phyloP scores from a whole-genome alignment of 1,140 invertebrate species.

The Drosophila carrolli region DNA sequence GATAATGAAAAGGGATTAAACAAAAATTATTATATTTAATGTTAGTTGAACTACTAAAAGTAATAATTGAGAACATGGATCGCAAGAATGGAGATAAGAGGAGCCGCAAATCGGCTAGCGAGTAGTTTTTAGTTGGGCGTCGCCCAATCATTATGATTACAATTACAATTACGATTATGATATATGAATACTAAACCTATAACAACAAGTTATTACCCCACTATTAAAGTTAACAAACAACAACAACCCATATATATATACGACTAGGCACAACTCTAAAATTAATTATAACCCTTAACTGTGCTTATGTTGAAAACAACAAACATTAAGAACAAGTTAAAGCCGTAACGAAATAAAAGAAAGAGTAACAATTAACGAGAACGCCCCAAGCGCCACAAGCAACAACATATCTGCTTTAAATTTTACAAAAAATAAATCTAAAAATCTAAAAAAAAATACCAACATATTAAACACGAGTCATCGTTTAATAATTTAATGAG shows the following conservation, averaged over 20 bases:
- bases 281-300: constrained; percentile 75
- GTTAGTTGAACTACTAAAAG: constrained; percentile 80
- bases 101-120: constrained; percentile 5
- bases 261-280: constrained; percentile 78
- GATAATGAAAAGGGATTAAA: constrained; percentile 42
- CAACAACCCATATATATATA: constrained; percentile 45
- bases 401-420: constrained; percentile 83
- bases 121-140: constrained; percentile 67
- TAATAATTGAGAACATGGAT: constrained; percentile 35
- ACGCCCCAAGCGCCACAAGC: constrained; percentile 77
- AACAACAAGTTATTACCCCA: constrained; percentile 72
- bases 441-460: constrained; percentile 21
- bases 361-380: constrained; percentile 30
- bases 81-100: constrained; percentile 29
- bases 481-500: constrained; percentile 54
- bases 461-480: constrained; percentile 63
- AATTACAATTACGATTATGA: constrained; percentile 65
- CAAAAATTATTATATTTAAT: constrained; percentile 79
- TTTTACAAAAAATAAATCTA: constrained; percentile 55
- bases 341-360: constrained; percentile 39
- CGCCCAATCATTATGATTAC: constrained; percentile 66
- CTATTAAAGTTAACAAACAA: constrained; percentile 78
- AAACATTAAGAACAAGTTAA: constrained; percentile 48
- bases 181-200: constrained; percentile 61
- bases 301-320: constrained; percentile 78